Evolutionary conservation across 2,113 vertebrate genomes (phyloP).

Genomic region (Zosterops lateralis): DNA sequence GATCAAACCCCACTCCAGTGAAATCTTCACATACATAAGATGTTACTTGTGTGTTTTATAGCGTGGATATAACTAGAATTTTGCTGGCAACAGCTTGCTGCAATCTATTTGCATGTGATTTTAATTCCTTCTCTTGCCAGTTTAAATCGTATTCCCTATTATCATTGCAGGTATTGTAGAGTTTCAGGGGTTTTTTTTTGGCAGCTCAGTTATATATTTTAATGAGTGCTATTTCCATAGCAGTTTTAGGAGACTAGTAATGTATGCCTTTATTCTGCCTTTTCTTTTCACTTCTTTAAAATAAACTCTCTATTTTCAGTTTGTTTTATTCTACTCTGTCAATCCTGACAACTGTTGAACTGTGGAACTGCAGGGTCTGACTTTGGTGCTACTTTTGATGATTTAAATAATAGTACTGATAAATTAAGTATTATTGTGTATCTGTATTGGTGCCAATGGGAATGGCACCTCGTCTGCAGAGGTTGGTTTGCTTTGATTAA

Average conservation of each 20-base stretch:
- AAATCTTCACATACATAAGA: neutral
- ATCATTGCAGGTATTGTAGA: neutral
- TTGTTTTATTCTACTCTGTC: neutral
- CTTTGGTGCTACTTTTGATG: neutral
- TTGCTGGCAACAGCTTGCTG: neutral
- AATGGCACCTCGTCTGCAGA: rapidly evolving
- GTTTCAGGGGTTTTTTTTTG: neutral
- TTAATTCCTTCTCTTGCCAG: neutral
- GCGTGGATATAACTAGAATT: neutral
- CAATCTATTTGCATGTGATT: neutral
- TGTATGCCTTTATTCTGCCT: neutral
- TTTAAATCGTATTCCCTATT: neutral
- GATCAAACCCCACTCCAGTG: neutral
- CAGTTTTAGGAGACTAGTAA: neutral
- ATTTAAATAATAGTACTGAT: neutral
- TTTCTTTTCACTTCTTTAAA: neutral
- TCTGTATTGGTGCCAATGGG: neutral
- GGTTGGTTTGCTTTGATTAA: neutral
- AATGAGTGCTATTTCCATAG: neutral
- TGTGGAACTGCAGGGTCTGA: neutral
- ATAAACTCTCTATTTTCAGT: neutral
- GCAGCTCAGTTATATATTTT: neutral
- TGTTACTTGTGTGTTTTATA: neutral
- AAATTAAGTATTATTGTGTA: neutral
- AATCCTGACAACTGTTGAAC: neutral